These are phyloP conservation scores for Scalopus aquaticus DNA, from an alignment of 2,113 vertebrate genomes.

Conservation along the genomic window DNA sequence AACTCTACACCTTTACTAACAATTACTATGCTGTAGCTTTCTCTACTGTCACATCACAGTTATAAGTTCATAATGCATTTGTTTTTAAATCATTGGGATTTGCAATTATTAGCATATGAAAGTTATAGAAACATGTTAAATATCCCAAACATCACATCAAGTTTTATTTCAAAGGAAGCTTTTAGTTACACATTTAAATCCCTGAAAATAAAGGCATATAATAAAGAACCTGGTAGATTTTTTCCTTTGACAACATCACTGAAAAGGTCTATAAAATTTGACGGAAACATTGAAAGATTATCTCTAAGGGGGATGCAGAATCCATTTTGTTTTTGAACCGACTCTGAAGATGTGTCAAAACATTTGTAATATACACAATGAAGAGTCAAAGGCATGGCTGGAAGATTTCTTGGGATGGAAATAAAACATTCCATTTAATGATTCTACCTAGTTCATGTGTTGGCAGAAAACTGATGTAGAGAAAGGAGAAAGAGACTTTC, in stretches of 20 bases:
- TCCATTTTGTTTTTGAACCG: slow-evolving; percentile 85
- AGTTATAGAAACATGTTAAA: slow-evolving; percentile 26
- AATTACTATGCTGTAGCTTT: background rate
- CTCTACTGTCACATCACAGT: background rate
- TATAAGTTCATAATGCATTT: slow-evolving; percentile 20
- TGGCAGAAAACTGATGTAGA: slow-evolving; percentile 59
- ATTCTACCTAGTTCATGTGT: slow-evolving; percentile 74
- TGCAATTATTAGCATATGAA: slow-evolving; percentile 34
- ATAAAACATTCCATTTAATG: slow-evolving; percentile 79
- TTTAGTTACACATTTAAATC: slow-evolving; percentile 81
- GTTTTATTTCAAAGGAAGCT: slow-evolving; percentile 78
- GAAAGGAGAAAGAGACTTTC: slow-evolving; percentile 67
- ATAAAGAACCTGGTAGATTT: slow-evolving; percentile 70
- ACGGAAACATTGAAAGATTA: slow-evolving; percentile 83
- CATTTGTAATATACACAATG: slow-evolving; percentile 84
- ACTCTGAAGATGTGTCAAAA: slow-evolving; percentile 85
- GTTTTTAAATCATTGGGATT: background rate
- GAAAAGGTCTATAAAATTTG: slow-evolving; percentile 81
- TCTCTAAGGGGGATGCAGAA: slow-evolving; percentile 79
- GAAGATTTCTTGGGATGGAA: slow-evolving; percentile 78
- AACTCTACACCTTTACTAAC: background rate
- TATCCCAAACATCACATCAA: slow-evolving; percentile 25
- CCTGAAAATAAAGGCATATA: slow-evolving; percentile 74
- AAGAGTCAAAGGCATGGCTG: slow-evolving; percentile 77
- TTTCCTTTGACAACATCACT: slow-evolving; percentile 77